These are phyloP conservation scores for Novumbra hubbsi DNA, from an alignment of 2,797 vertebrate genomes.

Conservation along the genomic window DNA sequence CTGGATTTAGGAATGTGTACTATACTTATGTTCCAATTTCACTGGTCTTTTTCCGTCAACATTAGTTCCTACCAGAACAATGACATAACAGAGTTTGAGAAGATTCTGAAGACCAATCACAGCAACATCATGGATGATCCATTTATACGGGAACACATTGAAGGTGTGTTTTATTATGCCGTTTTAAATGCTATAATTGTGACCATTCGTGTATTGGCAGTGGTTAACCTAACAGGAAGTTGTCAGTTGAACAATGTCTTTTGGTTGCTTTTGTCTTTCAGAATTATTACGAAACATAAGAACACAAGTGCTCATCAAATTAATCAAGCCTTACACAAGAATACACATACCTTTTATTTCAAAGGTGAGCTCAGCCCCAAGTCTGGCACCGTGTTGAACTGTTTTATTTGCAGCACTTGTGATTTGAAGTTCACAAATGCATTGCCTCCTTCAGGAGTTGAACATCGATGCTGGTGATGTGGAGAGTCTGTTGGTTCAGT, in stretches of 20 bases:
- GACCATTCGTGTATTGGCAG: too few relatives aligned
- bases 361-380: slow-evolving; percentile 79
- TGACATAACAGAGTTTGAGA: slow-evolving; percentile 99
- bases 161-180: slow-evolving; percentile 78
- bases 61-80: slow-evolving; percentile 99
- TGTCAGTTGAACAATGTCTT: too few relatives aligned
- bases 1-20: too few relatives aligned
- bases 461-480: slow-evolving; percentile 99
- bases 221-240: too few relatives aligned
- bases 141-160: slow-evolving; percentile 99
- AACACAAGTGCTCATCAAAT: slow-evolving; percentile 99
- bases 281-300: slow-evolving; percentile 98
- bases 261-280: slow-evolving; percentile 41
- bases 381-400: neutral
- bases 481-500: slow-evolving; percentile 99
- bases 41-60: slow-evolving; percentile 30
- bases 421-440: neutral
- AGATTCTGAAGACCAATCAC: slow-evolving; percentile 99
- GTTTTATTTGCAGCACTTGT: neutral
- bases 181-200: too few relatives aligned
- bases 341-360: slow-evolving; percentile 99
- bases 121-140: slow-evolving; percentile 99
- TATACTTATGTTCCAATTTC: neutral
- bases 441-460: slow-evolving; percentile 81
- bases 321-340: slow-evolving; percentile 99